These are phyloP conservation scores for Chloromyia formosa DNA, from an alignment of 2,888 invertebrate genomes.

Conservation along the genomic window DNA sequence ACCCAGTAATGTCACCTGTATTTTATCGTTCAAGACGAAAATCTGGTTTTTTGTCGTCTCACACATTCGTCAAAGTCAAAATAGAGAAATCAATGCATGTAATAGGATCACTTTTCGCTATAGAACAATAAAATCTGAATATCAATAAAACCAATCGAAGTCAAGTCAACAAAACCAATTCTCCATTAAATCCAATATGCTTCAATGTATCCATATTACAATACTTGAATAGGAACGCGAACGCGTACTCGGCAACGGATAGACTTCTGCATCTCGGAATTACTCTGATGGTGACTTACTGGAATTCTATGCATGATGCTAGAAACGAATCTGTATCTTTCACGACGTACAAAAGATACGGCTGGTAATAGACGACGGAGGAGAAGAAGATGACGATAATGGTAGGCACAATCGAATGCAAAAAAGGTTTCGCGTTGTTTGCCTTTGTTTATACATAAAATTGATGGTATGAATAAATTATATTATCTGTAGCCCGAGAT, in stretches of 20 bases:
- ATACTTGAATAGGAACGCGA: too few species aligned
- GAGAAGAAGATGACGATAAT: neutral
- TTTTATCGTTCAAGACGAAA: constrained; percentile 33
- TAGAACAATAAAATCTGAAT: constrained; percentile 38
- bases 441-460: constrained; percentile 43
- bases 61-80: constrained; percentile 64
- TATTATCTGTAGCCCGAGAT: neutral
- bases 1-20: constrained; percentile 28
- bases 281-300: constrained; percentile 24
- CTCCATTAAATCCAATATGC: neutral
- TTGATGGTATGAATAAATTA: constrained; percentile 47
- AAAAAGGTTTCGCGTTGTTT: constrained; percentile 18
- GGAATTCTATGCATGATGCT: neutral
- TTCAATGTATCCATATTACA: too few species aligned
- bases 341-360: too few species aligned
- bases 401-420: constrained; percentile 27
- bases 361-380: neutral
- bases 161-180: constrained; percentile 3
- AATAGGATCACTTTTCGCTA: constrained; percentile 39
- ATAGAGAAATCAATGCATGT: constrained; percentile 56
- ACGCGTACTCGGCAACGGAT: neutral
- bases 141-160: constrained; percentile 18
- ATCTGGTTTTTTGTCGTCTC: constrained; percentile 48
- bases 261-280: constrained; percentile 3
- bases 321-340: neutral